Percentiles rank a stretch among this genome's conserved stretches.
Evolutionary conservation across 2,797 vertebrate genomes (phyloP).

Genomic region (Diplodus sargus): DNA sequence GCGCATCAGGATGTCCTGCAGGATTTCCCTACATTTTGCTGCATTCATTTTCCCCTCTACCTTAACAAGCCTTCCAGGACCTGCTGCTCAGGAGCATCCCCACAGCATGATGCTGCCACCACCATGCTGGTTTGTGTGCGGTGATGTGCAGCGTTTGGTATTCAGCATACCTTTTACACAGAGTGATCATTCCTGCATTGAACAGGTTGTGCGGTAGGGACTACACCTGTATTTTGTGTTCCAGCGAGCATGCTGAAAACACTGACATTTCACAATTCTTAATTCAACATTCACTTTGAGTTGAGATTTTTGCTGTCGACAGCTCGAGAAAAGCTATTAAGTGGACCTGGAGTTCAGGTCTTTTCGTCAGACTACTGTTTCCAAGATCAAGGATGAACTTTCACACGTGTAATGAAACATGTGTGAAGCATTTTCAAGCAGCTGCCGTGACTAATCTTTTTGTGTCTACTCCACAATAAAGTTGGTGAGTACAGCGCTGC

Average conservation of each 20-base stretch:
- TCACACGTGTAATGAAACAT: not conserved
- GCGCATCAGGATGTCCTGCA: no score
- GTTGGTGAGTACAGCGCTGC: not conserved
- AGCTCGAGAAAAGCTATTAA: not conserved
- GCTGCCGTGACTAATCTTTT: conserved; percentile 3
- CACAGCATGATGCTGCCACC: no score
- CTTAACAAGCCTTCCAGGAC: no score
- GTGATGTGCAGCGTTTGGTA: no score
- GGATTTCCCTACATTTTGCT: no score
- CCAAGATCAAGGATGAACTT: not conserved
- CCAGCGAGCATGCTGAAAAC: not conserved
- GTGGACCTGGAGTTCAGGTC: not conserved
- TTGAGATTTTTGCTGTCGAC: not conserved
- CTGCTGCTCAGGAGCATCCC: no score
- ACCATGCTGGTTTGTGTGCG: no score
- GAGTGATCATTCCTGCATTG: no score
- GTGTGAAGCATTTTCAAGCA: not conserved
- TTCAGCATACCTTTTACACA: no score
- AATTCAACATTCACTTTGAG: not conserved
- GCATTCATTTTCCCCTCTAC: no score
- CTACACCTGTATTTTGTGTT: not conserved
- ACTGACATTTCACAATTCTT: not conserved
- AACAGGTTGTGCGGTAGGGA: no score
- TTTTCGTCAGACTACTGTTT: not conserved
- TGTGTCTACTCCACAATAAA: not conserved